These are phyloP conservation scores for Microtus richardsoni DNA, from an alignment of 2,113 vertebrate species.

Conservation along the genomic window DNA sequence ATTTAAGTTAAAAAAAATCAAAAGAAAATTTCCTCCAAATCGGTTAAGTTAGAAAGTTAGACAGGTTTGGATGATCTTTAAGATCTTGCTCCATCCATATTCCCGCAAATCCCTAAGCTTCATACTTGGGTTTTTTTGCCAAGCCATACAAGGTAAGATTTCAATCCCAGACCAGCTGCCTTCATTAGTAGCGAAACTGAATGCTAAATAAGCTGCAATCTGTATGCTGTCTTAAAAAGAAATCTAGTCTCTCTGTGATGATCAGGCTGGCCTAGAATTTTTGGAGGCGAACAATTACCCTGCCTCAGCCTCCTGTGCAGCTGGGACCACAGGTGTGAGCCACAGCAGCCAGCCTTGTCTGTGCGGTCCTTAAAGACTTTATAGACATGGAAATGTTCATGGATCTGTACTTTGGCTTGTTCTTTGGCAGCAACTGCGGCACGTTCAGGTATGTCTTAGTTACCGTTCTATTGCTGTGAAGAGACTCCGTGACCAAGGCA, in stretches of 20 bases:
- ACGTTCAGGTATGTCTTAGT: background rate
- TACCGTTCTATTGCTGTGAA: background rate
- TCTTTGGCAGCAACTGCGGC: background rate
- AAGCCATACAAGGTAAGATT: background rate
- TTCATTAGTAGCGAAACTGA: background rate
- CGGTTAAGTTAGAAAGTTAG: background rate
- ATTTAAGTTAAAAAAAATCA: background rate
- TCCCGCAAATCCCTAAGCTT: background rate
- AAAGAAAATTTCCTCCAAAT: background rate
- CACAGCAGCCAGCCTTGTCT: background rate
- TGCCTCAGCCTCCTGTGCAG: background rate
- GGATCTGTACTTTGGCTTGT: background rate
- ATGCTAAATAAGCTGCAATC: background rate
- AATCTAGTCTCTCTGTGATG: background rate
- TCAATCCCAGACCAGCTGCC: background rate
- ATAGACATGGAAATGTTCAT: background rate
- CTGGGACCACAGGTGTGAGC: background rate
- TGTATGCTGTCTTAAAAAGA: background rate
- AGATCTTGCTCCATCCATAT: background rate
- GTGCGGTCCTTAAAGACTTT: background rate
- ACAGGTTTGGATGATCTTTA: background rate
- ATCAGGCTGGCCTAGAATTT: background rate
- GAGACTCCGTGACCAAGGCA: background rate
- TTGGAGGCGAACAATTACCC: background rate
- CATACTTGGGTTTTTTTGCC: background rate